These are phyloP conservation scores for Ondatra zibethicus DNA, from an alignment of 2,113 vertebrate species.

Conservation along the genomic window DNA sequence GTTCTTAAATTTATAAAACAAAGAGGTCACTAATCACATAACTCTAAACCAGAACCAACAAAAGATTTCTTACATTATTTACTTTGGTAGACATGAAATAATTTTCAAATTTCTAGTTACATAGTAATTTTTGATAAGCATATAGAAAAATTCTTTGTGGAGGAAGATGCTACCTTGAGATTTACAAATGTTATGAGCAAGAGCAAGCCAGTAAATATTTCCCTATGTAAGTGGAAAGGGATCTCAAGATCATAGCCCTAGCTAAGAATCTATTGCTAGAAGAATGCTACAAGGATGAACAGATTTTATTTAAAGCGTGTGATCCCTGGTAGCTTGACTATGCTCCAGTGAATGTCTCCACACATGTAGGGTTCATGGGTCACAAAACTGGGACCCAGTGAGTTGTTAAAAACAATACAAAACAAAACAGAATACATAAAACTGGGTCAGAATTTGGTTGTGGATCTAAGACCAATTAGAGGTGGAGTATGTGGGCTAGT, in stretches of 20 bases:
- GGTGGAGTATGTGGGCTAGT: neutral
- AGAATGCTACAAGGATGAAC: neutral
- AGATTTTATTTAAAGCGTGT: neutral
- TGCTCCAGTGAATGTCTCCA: neutral
- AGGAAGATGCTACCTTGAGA: neutral
- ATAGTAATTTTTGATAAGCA: neutral
- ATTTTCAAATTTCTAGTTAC: neutral
- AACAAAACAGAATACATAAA: neutral
- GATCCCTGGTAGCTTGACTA: neutral
- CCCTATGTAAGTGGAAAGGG: neutral
- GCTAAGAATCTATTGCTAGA: neutral
- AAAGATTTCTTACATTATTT: neutral
- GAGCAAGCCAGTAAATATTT: neutral
- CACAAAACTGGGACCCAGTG: neutral
- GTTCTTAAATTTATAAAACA: neutral
- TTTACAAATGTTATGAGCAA: neutral
- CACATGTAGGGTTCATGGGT: neutral
- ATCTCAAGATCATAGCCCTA: neutral
- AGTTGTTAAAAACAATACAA: neutral
- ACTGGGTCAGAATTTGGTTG: neutral
- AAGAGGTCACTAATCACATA: neutral
- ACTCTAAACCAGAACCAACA: neutral
- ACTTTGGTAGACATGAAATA: neutral
- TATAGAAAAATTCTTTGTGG: neutral
- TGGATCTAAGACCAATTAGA: neutral